These are phyloP conservation scores for Epinephelus awoara DNA, from an alignment of 2,797 vertebrate genomes.

Conservation along the genomic window DNA sequence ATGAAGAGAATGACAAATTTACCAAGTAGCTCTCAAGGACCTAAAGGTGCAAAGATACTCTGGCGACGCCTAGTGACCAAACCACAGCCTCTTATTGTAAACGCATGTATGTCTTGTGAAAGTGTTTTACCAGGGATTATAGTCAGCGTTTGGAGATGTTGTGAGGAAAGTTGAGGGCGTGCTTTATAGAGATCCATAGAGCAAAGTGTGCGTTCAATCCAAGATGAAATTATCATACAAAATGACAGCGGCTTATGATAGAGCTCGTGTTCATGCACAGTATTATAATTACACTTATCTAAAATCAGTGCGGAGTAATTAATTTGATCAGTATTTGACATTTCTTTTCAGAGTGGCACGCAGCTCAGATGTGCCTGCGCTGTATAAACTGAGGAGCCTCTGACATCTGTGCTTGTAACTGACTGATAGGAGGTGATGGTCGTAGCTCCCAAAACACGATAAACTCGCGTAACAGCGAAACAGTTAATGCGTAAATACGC, in stretches of 20 bases:
- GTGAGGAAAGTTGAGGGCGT: neutral
- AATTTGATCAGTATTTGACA: neutral
- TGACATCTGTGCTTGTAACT: neutral
- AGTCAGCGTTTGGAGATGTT: neutral
- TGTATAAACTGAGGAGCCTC: neutral
- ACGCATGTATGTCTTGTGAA: neutral
- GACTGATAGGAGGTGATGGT: neutral
- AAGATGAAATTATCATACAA: neutral
- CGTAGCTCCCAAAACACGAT: neutral
- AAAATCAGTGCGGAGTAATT: neutral
- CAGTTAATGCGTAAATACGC: neutral
- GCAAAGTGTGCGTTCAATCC: neutral
- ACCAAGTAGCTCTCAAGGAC: constrained; percentile 5
- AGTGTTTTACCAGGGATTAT: neutral
- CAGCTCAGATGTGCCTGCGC: no score
- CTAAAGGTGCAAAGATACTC: constrained; percentile 7
- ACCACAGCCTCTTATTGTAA: neutral
- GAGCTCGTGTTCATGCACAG: neutral
- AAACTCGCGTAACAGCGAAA: neutral
- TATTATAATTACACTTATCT: neutral
- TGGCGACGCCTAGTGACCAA: constrained; percentile 58
- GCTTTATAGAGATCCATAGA: neutral
- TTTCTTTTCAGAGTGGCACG: neutral
- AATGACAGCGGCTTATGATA: neutral
- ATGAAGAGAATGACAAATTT: constrained; percentile 39